Evolutionary conservation across 2,888 invertebrate genomes (phyloP), one percentile per base, ranked within the genome.

Genomic region (Thelaira solivaga): DNA sequence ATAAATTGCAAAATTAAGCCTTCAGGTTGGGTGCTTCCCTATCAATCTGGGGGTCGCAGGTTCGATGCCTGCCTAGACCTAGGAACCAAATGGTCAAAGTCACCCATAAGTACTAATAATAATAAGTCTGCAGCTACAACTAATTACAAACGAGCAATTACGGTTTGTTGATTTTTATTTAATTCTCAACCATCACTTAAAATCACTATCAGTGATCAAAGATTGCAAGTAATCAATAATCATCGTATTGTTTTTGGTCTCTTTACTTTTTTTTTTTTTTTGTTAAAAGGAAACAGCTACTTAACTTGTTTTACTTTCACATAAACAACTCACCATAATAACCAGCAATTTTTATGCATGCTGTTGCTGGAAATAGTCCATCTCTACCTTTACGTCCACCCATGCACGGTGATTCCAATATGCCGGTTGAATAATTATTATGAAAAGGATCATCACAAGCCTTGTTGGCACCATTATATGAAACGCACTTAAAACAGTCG

Each of bases 401-500:
- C 93, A 96, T 94, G 75, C 99, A 99, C 2, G 97, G 97, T 2
- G 95, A 93, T 89, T 97, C 95, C 83, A 96, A 91, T 89, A 97
- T 93, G 82, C 93, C 92, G 69, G 93, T 90, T 1, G 96, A 95
- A 84, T 93, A 95, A 89, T 97, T 97, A 89, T 97, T 96, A 89
- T 97, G 97, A 90, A 97, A 97, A 0, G 97, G 97, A 89, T 99
- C 99, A 87, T 99, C 98, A 88, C 98, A 97, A 0, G 95, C 93
- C 64, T 81, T 92, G 87, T 97, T 96, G 83, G 92, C 92, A 22
- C 95, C 94, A 87, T 96, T 95, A 90, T 96, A 93, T 0, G 98
- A 98, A 53, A 96, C 95, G 88, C 99, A 99, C 88, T 97, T 97
- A 91, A 98, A 99, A 88, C 98, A 99, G 89, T 98, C 98, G 86